These are phyloP conservation scores for Steinernema hermaphroditum DNA, from an alignment of 2,888 invertebrate species.

Conservation along the genomic window DNA sequence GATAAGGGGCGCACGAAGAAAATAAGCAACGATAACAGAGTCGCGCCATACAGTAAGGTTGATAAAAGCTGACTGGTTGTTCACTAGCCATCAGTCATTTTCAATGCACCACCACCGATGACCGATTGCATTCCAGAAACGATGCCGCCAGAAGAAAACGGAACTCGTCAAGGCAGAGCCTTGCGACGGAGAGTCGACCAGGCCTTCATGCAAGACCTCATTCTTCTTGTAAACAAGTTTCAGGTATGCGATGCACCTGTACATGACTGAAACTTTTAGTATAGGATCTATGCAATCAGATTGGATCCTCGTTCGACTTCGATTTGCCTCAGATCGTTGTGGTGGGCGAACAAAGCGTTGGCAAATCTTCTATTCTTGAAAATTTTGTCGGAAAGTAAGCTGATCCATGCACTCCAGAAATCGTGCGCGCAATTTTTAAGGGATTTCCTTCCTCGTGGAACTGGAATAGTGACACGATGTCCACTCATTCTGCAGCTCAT, in stretches of 20 bases:
- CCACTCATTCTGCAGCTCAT: constrained; percentile 68
- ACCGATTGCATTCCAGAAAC: no score
- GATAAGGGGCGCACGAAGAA: no score
- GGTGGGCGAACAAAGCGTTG: not conserved
- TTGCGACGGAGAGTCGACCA: not conserved
- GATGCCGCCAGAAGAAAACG: no score
- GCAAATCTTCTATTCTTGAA: constrained; percentile 4
- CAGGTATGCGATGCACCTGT: not conserved
- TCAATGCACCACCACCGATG: no score
- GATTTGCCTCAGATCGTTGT: constrained; percentile 11
- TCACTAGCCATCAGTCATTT: no score
- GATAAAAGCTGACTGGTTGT: no score
- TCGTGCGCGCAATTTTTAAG: constrained; percentile 34
- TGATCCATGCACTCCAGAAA: not conserved
- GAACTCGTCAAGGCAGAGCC: no score
- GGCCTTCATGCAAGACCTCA: not conserved
- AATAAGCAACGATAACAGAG: no score
- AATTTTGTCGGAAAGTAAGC: constrained; percentile 22
- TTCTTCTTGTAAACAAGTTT: not conserved
- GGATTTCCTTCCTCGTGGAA: constrained; percentile 65
- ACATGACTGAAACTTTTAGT: no score
- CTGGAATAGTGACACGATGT: constrained; percentile 70
- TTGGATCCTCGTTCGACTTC: not conserved
- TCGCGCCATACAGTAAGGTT: no score
- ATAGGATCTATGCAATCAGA: not conserved